phyloP scores from a whole-genome alignment of 2,113 vertebrate species.

The Odocoileus virginianus region DNA sequence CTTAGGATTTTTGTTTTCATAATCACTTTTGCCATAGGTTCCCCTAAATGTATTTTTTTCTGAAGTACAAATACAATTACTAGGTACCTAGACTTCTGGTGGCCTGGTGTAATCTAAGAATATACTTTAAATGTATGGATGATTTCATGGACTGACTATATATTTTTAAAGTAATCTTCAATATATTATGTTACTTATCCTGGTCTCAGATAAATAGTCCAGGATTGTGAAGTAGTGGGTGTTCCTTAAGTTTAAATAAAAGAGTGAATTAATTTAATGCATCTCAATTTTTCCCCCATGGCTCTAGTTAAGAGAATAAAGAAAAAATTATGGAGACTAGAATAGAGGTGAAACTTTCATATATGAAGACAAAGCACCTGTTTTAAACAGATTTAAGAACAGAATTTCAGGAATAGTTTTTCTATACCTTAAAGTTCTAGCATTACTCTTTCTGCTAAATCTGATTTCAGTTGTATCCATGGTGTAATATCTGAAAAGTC shows the following conservation, averaged over 20 bases:
- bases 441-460: slow-evolving; percentile 50
- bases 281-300: neutral
- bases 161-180: neutral
- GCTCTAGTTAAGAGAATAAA: neutral
- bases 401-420: neutral
- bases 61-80: neutral
- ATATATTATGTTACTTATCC: neutral
- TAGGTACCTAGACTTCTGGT: neutral
- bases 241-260: neutral
- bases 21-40: neutral
- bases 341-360: neutral
- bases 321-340: neutral
- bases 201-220: neutral
- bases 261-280: neutral
- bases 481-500: neutral
- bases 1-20: neutral
- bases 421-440: neutral
- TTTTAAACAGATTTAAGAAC: neutral
- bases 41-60: neutral
- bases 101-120: neutral
- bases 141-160: neutral
- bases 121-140: neutral
- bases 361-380: neutral
- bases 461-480: slow-evolving; percentile 2
- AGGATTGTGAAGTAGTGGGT: neutral